These are phyloP conservation scores for Sebastes baramenuke DNA, from an alignment of 2,797 vertebrate genomes.

Conservation along the genomic window DNA sequence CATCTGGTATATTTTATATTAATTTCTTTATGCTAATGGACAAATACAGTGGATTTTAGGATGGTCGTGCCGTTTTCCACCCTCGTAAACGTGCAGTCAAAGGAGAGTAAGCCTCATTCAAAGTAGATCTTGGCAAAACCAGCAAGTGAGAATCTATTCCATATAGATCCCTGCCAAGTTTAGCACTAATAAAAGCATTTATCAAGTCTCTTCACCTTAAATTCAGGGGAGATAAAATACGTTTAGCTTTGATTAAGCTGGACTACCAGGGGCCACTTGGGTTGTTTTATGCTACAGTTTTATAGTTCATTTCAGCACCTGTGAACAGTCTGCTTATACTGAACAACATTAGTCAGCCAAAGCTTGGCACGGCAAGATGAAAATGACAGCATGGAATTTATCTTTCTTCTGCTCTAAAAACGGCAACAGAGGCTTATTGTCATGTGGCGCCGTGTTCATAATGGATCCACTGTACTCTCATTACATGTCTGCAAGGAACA, in stretches of 20 bases:
- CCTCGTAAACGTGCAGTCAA: conserved; percentile 6
- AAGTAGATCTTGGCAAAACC: conserved; percentile 22
- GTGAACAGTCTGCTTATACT: conserved; percentile 21
- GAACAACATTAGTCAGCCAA: conserved; percentile 40
- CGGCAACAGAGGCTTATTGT: conserved; percentile 44
- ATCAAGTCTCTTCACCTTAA: conserved; percentile 44
- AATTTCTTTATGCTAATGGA: conserved; percentile 56
- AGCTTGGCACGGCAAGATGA: conserved; percentile 46
- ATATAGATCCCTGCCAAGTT: conserved; percentile 45
- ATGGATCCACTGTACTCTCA: conserved; percentile 53
- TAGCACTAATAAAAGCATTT: conserved; percentile 45
- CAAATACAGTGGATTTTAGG: not conserved
- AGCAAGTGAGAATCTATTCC: conserved; percentile 12
- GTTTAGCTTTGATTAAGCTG: conserved; percentile 55
- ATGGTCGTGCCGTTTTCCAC: conserved; percentile 18
- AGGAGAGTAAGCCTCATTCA: not conserved
- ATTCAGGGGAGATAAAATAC: conserved; percentile 52
- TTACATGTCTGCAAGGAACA: conserved; percentile 54
- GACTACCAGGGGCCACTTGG: conserved; percentile 29
- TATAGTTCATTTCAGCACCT: conserved; percentile 42
- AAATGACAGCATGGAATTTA: conserved; percentile 50
- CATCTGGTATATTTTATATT: conserved; percentile 50
- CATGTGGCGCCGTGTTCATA: conserved; percentile 38
- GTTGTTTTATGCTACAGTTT: conserved; percentile 36
- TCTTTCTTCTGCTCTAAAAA: conserved; percentile 45